Evolutionary conservation across 2,888 invertebrate species (phyloP), one percentile per base, ranked within the genome.

Genomic region (Torymus texanus): DNA sequence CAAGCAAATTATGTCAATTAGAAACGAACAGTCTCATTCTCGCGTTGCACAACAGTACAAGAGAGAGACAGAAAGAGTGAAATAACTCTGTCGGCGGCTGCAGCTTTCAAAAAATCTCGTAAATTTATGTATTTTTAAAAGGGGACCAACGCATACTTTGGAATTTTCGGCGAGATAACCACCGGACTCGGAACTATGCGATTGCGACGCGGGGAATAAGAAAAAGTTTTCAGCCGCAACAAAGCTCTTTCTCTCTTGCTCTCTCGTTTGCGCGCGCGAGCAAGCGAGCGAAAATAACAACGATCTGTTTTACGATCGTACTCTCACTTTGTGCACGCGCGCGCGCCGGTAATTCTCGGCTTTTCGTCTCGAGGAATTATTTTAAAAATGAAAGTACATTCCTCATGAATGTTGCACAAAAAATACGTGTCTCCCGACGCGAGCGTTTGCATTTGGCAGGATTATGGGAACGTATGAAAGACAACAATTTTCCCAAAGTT

Each of bases 361-460:
- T 71, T 41, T 41, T 75, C 67, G 62, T 58, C 72, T 41, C 41
- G 41, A 67, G 58, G 50, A 73, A 75, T 80, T 75, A 71, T 58
- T 59, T 78, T 73, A 78, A 79, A 80, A 78, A 81, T 73, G 79
- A 65, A 63, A 73, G 78, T 74, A 68, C 79, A 79, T 82, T 79
- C 81, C 74, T 55, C 67, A 73, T 56, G 14, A 63, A 58, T 16
- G 74, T 21, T 50, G 50, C 56, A 41, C 41, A 56, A 50, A 56
- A 70, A 51, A 51, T 70, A 61, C 61, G 16, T 68, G 24, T 70
- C n/a, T 61, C 67, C 16, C 61, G 8, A 41, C 41, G 41, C 1
- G 41, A 41, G 10, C 41, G 41, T 41, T 41, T 41, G 41, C 41
- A 41, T 41, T 41, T 41, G 41, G 41, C 41, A 8, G 8, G 8